Percentiles rank a stretch among this genome's conserved stretches.
phyloP scores from a whole-genome alignment of 2,797 vertebrate species.

The Geotrypetes seraphini region DNA sequence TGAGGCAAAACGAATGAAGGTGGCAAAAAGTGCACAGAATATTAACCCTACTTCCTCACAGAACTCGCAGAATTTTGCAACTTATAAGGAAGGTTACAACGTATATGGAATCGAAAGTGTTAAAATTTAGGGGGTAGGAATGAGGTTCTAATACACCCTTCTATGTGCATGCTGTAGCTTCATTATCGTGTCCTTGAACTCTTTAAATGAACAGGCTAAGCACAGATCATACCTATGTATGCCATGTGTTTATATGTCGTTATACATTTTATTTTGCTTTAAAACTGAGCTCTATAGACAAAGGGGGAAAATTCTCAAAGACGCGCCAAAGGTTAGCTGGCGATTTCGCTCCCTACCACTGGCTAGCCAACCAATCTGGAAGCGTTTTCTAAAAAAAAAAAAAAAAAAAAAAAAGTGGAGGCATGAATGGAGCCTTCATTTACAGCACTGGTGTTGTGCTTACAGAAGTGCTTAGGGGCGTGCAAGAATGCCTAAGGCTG shows the following conservation, averaged over 20 bases:
- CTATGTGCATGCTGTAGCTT: constrained; percentile 70
- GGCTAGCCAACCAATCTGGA: too few relatives aligned
- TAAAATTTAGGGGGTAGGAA: constrained; percentile 99
- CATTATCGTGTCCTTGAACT: constrained; percentile 71
- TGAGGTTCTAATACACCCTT: constrained; percentile 78
- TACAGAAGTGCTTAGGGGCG: too few relatives aligned
- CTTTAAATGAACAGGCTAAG: constrained; percentile 82
- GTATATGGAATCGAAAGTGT: constrained; percentile 99
- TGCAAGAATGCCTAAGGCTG: too few relatives aligned
- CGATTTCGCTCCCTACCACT: too few relatives aligned
- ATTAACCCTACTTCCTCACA: constrained; percentile 99
- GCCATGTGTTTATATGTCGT: too few relatives aligned
- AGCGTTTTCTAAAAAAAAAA: too few relatives aligned
- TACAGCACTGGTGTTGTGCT: too few relatives aligned
- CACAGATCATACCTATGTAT: constrained; percentile 62
- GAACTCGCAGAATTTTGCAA: constrained; percentile 99
- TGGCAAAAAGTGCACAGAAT: constrained; percentile 99
- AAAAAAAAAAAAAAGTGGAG: too few relatives aligned
- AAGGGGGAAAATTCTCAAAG: too few relatives aligned
- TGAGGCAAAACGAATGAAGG: constrained; percentile 99
- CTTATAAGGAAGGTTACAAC: constrained; percentile 99
- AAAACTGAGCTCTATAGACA: too few relatives aligned
- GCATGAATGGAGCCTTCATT: too few relatives aligned
- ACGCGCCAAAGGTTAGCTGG: too few relatives aligned
- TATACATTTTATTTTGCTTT: constrained; percentile 62